Evolutionary conservation across 2,113 vertebrate species (phyloP).

Genomic region (Zosterops borbonicus): DNA sequence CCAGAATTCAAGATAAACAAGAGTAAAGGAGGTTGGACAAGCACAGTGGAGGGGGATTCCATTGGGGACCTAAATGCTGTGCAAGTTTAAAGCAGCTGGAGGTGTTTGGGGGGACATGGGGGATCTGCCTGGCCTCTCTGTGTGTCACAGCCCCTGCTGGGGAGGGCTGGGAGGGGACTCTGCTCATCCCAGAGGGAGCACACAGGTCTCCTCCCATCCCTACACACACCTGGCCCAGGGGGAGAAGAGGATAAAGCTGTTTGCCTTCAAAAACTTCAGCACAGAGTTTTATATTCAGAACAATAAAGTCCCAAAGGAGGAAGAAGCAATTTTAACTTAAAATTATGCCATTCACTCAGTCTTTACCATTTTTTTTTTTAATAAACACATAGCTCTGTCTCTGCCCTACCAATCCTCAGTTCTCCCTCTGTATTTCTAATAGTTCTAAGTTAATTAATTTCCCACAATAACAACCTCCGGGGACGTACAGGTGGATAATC

Average conservation of each 20-base stretch:
- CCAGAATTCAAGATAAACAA: neutral
- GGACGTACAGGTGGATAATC: constrained; percentile 44
- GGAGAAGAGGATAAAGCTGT: neutral
- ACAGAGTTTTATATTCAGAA: neutral
- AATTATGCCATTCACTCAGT: neutral
- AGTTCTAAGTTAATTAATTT: constrained; percentile 74
- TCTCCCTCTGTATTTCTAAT: constrained; percentile 55
- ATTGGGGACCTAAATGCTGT: rapidly evolving
- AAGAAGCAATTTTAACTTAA: neutral
- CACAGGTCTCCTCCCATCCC: neutral
- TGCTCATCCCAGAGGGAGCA: neutral
- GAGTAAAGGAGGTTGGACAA: neutral
- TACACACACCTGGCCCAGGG: rapidly evolving
- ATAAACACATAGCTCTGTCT: constrained; percentile 24
- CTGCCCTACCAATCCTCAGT: constrained; percentile 26
- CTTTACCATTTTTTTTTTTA: neutral
- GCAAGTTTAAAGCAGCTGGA: neutral
- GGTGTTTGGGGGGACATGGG: rapidly evolving
- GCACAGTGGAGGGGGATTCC: rapidly evolving
- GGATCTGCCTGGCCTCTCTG: neutral
- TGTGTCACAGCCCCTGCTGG: rapidly evolving
- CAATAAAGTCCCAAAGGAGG: neutral
- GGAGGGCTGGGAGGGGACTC: neutral
- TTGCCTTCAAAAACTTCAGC: neutral
- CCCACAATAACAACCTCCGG: constrained; percentile 68